phyloP scores from a whole-genome alignment of 1,140 invertebrate species.

The Ylistrum balloti region DNA sequence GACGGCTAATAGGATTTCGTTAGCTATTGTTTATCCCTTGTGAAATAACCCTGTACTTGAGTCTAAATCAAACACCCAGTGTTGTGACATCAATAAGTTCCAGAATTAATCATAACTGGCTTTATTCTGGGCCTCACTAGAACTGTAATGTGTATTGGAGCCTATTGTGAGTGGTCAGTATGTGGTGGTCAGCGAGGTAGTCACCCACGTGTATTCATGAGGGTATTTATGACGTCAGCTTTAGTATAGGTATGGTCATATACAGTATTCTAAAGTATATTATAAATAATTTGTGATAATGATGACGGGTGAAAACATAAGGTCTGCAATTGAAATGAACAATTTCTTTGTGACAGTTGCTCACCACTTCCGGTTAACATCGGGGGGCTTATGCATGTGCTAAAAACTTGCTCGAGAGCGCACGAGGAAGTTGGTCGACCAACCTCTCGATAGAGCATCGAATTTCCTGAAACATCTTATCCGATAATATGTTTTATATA shows the following conservation, averaged over 20 bases:
- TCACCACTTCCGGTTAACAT: background rate
- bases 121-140: background rate
- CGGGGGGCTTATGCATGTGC: background rate
- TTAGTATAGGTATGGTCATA: background rate
- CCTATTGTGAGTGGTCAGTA: background rate
- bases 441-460: background rate
- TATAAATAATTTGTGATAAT: too few relatives aligned
- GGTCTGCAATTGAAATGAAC: too few relatives aligned
- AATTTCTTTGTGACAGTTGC: background rate
- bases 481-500: too few relatives aligned
- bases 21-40: slow-evolving; percentile 22
- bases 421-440: background rate
- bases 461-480: background rate
- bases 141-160: background rate
- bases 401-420: background rate
- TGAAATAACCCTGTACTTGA: slow-evolving; percentile 9
- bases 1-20: background rate
- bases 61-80: slow-evolving; percentile 12
- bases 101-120: slow-evolving; percentile 28
- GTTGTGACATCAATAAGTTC: background rate
- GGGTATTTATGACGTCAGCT: background rate
- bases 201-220: background rate
- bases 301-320: background rate
- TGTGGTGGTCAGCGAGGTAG: background rate
- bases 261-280: background rate